These are phyloP conservation scores for Drosophila kanekoi DNA, from an alignment of 2,888 invertebrate species.

Conservation along the genomic window DNA sequence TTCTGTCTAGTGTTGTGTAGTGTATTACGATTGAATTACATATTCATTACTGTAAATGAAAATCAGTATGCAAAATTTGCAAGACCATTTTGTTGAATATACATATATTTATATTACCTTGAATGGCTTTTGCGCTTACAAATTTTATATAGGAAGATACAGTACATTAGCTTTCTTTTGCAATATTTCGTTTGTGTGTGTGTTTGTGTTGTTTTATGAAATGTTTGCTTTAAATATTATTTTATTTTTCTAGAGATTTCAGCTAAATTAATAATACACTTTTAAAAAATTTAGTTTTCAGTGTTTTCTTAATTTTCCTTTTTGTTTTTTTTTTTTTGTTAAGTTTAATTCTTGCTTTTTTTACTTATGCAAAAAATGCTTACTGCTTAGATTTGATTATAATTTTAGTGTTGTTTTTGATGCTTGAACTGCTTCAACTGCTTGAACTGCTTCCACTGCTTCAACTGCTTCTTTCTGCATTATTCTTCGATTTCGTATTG, in stretches of 20 bases:
- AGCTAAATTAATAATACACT: slow-evolving; percentile 74
- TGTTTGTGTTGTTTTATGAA: slow-evolving; percentile 43
- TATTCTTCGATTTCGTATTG: slow-evolving; percentile 34
- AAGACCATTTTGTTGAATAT: slow-evolving; percentile 37
- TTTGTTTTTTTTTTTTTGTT: slow-evolving; percentile 36
- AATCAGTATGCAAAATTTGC: slow-evolving; percentile 37
- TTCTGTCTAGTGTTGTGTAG: slow-evolving; percentile 45
- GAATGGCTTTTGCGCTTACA: slow-evolving; percentile 49
- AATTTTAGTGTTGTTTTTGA: slow-evolving; percentile 50
- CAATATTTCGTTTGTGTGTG: slow-evolving; percentile 10
- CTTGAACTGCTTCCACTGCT: no score
- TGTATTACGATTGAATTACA: slow-evolving; percentile 34
- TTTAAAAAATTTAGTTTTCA: slow-evolving; percentile 67
- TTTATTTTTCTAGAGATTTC: slow-evolving; percentile 74
- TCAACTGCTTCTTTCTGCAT: slow-evolving; percentile 33
- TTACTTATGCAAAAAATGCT: slow-evolving; percentile 73
- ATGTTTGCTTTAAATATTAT: slow-evolving; percentile 47
- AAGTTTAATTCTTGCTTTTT: slow-evolving; percentile 19
- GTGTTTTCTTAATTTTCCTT: slow-evolving; percentile 34
- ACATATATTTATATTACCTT: slow-evolving; percentile 21
- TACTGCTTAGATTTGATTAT: slow-evolving; percentile 63
- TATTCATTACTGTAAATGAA: slow-evolving; percentile 49
- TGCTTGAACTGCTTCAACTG: slow-evolving; percentile 33
- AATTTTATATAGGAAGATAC: slow-evolving; percentile 70
- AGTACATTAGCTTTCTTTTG: slow-evolving; percentile 45